Conservation (phyloP, 2,113 vertebrate species). For the Heliornis fulica region DNA sequence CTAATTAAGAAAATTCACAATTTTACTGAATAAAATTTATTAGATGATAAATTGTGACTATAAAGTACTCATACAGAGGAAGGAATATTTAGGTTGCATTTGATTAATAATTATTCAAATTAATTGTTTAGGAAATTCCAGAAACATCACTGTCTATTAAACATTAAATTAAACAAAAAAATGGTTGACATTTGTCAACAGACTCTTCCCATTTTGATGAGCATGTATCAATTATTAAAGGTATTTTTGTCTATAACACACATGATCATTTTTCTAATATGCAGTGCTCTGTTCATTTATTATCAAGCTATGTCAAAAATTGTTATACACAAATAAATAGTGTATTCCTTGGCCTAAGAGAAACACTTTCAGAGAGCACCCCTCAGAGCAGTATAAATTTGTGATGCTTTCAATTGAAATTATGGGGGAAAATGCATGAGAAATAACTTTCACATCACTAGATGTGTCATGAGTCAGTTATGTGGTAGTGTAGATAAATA, state of each 20-base stretch:
- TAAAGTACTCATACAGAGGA: accelerated
- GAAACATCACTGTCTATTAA: not conserved
- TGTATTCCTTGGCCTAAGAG: not conserved
- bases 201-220: not conserved
- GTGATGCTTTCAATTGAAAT: not conserved
- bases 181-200: accelerated
- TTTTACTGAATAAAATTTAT: too few species aligned
- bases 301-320: not conserved
- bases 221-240: not conserved
- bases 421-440: not conserved
- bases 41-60: too few species aligned
- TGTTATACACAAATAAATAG: not conserved
- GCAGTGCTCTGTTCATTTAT: not conserved
- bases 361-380: not conserved
- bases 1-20: too few species aligned
- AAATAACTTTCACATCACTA: not conserved
- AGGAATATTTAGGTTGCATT: not conserved
- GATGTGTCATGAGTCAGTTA: not conserved
- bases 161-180: not conserved
- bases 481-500: not conserved
- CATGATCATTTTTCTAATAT: not conserved
- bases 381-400: not conserved
- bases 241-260: not conserved
- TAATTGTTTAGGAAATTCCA: not conserved
- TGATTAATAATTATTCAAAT: not conserved